These are phyloP conservation scores for Dryobates pubescens DNA, from an alignment of 2,797 vertebrate genomes.

Conservation along the genomic window DNA sequence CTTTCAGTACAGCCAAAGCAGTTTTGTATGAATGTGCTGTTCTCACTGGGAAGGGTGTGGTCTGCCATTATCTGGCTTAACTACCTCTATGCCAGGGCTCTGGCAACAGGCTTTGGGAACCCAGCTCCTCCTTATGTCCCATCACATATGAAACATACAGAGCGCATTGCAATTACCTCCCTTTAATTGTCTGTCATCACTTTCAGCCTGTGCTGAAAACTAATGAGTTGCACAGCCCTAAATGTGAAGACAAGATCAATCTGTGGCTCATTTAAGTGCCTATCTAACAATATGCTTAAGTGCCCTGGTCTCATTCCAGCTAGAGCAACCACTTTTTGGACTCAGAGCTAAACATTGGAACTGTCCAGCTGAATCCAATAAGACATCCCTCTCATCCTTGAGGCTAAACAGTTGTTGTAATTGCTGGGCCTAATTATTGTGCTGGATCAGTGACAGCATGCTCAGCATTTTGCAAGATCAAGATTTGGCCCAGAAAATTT, in stretches of 20 bases:
- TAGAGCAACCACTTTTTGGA: conserved; percentile 9
- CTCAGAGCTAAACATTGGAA: neutral
- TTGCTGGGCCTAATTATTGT: conserved; percentile 44
- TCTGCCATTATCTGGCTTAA: conserved; percentile 49
- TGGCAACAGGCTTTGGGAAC: conserved; percentile 63
- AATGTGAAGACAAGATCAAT: conserved; percentile 12
- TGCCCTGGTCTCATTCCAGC: conserved; percentile 9
- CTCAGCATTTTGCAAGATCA: conserved; percentile 38
- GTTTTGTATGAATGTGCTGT: conserved; percentile 7
- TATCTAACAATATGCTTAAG: neutral
- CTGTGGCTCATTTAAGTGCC: conserved; percentile 15
- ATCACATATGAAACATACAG: neutral
- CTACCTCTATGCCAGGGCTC: conserved; percentile 34
- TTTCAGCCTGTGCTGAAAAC: conserved; percentile 13
- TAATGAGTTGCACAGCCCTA: neutral
- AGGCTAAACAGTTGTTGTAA: conserved; percentile 49
- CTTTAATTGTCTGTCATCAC: conserved; percentile 49
- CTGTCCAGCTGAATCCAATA: conserved; percentile 40
- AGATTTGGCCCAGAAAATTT: conserved; percentile 40
- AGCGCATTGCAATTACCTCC: conserved; percentile 24
- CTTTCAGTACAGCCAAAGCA: conserved; percentile 40
- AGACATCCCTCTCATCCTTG: conserved; percentile 16
- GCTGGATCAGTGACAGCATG: conserved; percentile 4
- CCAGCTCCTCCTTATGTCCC: conserved; percentile 7
- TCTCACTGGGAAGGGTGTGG: conserved; percentile 42